Evolutionary conservation across 1,140 invertebrate genomes (phyloP), one percentile per base, ranked within the genome.

Genomic region (Tribolium madens): DNA sequence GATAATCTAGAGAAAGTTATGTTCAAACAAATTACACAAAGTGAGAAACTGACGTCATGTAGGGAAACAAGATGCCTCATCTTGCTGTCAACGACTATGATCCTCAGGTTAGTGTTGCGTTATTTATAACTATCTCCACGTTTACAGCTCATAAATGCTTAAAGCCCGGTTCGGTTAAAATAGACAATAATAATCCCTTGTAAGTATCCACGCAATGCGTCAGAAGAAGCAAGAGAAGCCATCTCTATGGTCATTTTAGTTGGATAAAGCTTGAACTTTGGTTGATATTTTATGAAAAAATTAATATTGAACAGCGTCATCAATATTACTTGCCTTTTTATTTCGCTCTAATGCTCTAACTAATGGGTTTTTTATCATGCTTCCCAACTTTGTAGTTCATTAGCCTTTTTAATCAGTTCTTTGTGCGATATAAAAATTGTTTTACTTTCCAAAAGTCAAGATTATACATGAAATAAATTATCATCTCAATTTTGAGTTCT

Each of bases 101-200:
- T 64, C 57, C 57, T 64, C 57, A 64, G 57, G 57, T 64, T 64
- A 64, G 57, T 64, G 57, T 64, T 64, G 57, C 26, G 57, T 36
- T 64, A 64, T 64, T 64, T 64, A 64, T 64, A 64, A 33, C 57
- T 33, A 64, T 64, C 57, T 64, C 10, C 10, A 64, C 21, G 57
- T 64, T 64, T 64, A 31, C 57, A 64, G 57, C 57, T 36, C 57
- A 64, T 64, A 64, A 64, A 64, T 64, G 57, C 26, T 18, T 26
- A 21, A 13, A 31, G 21, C 26, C 4, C 17, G 57, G 57, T 64
- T 64, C 57, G 26, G 21, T 36, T 31, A 64, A 64, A 64, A 64
- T 64, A 36, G 17, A 42, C 18, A 26, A 33, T 64, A 13, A 31
- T 64, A 26, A 64, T n/a, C 18, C 57, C 18, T 42, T n/a, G 57